Base-by-base conservation (phyloP, 2,888 invertebrate species). In the Drosophila flavopinicola region DNA sequence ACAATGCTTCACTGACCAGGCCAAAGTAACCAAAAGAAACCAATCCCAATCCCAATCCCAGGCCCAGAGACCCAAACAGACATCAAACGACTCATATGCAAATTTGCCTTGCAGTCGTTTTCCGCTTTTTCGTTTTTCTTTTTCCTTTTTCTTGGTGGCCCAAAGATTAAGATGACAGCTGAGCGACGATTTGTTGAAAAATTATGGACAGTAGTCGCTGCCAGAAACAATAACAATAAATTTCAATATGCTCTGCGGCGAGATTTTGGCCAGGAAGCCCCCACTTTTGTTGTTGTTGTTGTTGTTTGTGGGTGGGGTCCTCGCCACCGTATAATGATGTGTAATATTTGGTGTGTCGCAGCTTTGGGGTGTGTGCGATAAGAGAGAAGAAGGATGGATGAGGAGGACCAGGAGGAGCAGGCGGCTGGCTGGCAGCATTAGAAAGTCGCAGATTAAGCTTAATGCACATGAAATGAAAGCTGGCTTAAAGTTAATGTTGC, bases 111-210 rank as follows among this genome's bases (percentile, higher is more conserved):
- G 23, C 9, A 24, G 51, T 38, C 44, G n/a, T n/a, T n/a, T n/a
- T n/a, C n/a, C n/a, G n/a, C n/a, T n/a, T n/a, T n/a, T n/a, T n/a
- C n/a, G n/a, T n/a, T n/a, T n/a, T n/a, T n/a, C n/a, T n/a, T n/a
- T 38, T 44, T 32, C 10, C 11, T 39, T 39, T 39, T 53, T 49
- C 48, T 54, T 66, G 59, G 54, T 64, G 66, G 49, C 61, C 64
- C 53, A 44, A 66, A 86, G 82, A 83, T 83, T 85, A 85, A 78
- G 85, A 75, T 87, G 83, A 83, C 87, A 83, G 83, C 87, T 82
- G 83, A 85, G 80, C 80, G 85, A 87, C 87, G 76, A 87, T 87
- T 83, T 83, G 87, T 82, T 87, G 82, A 78, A 78, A 83, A 83
- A 83, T 83, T 87, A 83, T 83, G 83, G 85, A 87, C 83, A 83